Percentiles rank a stretch among this genome's conserved stretches.
Evolutionary conservation across 2,888 invertebrate species (phyloP).

Genomic region (Netelia virgata): DNA sequence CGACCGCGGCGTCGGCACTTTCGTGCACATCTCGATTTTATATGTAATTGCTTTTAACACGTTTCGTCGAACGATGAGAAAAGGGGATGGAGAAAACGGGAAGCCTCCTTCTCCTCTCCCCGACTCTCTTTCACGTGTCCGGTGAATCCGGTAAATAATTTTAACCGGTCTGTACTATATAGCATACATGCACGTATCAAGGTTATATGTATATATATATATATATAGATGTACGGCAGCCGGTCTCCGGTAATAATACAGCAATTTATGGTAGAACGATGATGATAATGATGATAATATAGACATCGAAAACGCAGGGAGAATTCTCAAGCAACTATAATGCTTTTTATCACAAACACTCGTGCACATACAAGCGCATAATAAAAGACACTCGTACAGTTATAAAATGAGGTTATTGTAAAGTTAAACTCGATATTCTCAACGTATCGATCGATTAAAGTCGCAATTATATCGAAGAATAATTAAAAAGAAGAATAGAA

Average conservation of each 20-base stretch:
- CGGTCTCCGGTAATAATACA: slow-evolving; percentile 57
- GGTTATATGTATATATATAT: slow-evolving; percentile 29
- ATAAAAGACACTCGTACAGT: not conserved
- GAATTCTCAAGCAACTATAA: slow-evolving; percentile 24
- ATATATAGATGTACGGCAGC: slow-evolving; percentile 38
- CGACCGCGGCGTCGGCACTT: too few species aligned
- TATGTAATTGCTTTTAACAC: slow-evolving; percentile 54
- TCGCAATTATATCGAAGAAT: slow-evolving; percentile 29
- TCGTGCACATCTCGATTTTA: not conserved
- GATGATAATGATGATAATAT: slow-evolving; percentile 66
- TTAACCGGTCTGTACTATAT: slow-evolving; percentile 20
- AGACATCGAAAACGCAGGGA: slow-evolving; percentile 55
- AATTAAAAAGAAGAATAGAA: slow-evolving; percentile 38
- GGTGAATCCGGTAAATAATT: slow-evolving; percentile 62
- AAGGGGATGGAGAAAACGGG: slow-evolving; percentile 18
- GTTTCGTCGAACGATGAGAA: slow-evolving; percentile 23
- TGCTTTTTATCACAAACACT: slow-evolving; percentile 8
- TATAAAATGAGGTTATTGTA: slow-evolving; percentile 44
- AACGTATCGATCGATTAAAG: not conserved
- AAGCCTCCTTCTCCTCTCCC: slow-evolving; percentile 4
- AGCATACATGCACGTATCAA: not conserved
- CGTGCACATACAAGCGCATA: not conserved
- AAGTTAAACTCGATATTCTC: slow-evolving; percentile 42
- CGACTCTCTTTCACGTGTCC: slow-evolving; percentile 24
- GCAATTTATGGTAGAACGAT: slow-evolving; percentile 62